Base-by-base conservation (phyloP, 2,888 invertebrate species). In the Epsilonema sp. region DNA sequence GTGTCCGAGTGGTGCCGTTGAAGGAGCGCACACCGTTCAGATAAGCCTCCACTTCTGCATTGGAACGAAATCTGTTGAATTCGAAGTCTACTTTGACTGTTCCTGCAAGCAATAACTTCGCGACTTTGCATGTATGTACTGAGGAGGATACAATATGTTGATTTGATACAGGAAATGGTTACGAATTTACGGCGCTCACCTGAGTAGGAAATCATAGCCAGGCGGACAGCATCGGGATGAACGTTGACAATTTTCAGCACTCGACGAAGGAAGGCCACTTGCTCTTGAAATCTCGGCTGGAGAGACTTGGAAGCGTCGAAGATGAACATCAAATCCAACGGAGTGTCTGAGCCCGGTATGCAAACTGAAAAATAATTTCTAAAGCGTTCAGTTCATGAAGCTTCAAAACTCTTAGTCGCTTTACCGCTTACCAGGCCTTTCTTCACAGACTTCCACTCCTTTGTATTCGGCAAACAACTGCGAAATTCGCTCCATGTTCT, bases 231-330 rank as follows among this genome's bases (percentile, higher is more conserved):
- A 23, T 61, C 59, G 1, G 59, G 58, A 44, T 62, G 60, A 21
- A 62, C 54, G 46, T 62, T 59, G 38, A 61, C 54, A 49, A 59
- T 55, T 16, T 53, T 53, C n/a, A 61, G 45, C n/a, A 60, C 51
- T 16, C 60, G 51, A 19, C 58, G 37, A 3, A 47, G 3, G 24
- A 47, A 47, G 16, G 21, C 5, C 8, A 47, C 5, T 22, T 47
- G 26, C 26, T 59, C 54, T 24, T 53, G 52, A 51, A 62, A 62
- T 13, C 58, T 54, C 40, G 53, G 51, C 39, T 58, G 58, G 23
- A 62, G 50, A 2, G 60, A 61, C 40, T 60, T 58, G 1, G 60
- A 60, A 22, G 60, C 57, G 46, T 62, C 62, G 37, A 62, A 51
- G 20, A 62, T 51, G 20, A 61, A 52, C 37, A 55, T 51, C 44